Evolutionary conservation across 2,888 invertebrate species (phyloP), one percentile per base, ranked within the genome.

Genomic region (Acleris literana): DNA sequence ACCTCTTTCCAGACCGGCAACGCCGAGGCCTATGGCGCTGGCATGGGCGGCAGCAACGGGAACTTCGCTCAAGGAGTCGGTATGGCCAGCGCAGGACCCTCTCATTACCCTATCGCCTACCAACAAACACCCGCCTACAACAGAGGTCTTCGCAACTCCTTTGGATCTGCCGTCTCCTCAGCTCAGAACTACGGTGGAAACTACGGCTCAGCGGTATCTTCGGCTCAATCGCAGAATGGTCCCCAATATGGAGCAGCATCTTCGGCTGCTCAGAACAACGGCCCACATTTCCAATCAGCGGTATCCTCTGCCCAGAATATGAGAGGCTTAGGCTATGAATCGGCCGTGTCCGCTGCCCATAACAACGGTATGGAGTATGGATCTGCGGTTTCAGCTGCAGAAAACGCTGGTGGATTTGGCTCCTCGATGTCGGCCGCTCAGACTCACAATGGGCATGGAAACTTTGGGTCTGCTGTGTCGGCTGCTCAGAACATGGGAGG

Each of bases 1-100:
- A 72, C 81, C 18, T 79, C 90, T 46, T 87, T 86, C 82, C 80
- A 81, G 62, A 82, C 77, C 58, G 91, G 88, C 5, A 83, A 83
- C 13, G 88, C 79, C 0, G 73, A 81, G 53, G 89, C 91, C 0
- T 88, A 85, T 66, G 90, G 89, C 46, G 70, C 76, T 3, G 90
- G 88, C 43, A 63, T 80, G 25, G 86, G 81, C 9, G 70, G 76
- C 53, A 82, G 81, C 51, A 76, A 77, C 53, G 71, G 71, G 18
- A 64, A 66, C 16, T 85, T 74, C 70, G 87, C 88, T 11, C 80
- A 80, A 17, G 90, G 91, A 5, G 76, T 86, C 1, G 90, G 90
- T 56, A 75, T 81, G 46, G 88, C 90, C 29, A 77, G 80, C 64
- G 74, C 84, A 1, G 81, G 78, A 17, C 84, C 82, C 17, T 57